Evolutionary conservation across 1,140 invertebrate genomes (phyloP).

Genomic region (Agraylea sexmaculata): DNA sequence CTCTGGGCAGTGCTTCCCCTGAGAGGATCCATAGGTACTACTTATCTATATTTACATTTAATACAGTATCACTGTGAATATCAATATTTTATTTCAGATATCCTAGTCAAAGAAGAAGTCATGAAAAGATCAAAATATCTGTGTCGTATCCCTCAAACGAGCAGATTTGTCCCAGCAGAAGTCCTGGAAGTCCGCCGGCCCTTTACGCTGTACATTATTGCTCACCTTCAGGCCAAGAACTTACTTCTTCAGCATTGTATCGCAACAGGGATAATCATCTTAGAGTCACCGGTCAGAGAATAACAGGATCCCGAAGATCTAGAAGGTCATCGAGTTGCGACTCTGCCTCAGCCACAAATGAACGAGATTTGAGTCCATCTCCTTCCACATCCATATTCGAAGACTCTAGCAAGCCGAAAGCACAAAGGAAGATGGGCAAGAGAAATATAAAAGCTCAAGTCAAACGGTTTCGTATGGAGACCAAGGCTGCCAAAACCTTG

Average conservation of each 20-base stretch:
- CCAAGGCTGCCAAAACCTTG: constrained; percentile 87
- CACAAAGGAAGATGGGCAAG: constrained; percentile 62
- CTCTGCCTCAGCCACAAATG: constrained; percentile 22
- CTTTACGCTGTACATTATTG: constrained; percentile 49
- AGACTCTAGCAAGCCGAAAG: constrained; percentile 48
- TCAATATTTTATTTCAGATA: constrained; percentile 28
- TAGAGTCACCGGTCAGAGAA: constrained; percentile 27
- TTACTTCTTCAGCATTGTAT: constrained; percentile 27
- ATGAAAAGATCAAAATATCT: constrained; percentile 70
- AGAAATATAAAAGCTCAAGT: constrained; percentile 78
- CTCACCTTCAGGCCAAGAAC: constrained; percentile 39
- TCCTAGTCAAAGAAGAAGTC: constrained; percentile 45
- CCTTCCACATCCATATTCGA: constrained; percentile 39
- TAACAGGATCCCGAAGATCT: constrained; percentile 21
- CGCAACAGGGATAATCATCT: constrained; percentile 30
- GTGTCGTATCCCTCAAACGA: constrained; percentile 72
- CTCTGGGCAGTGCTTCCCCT: constrained; percentile 41
- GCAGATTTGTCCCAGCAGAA: constrained; percentile 45
- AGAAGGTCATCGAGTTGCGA: constrained; percentile 27
- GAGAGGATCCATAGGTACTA: constrained; percentile 34
- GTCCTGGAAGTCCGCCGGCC: constrained; percentile 31
- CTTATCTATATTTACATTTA: not conserved
- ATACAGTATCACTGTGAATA: not conserved
- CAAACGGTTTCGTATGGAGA: constrained; percentile 79
- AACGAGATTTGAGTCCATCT: constrained; percentile 32